Base-by-base conservation (phyloP, 2,888 invertebrate genomes). In the Malthinus flaveolus region DNA sequence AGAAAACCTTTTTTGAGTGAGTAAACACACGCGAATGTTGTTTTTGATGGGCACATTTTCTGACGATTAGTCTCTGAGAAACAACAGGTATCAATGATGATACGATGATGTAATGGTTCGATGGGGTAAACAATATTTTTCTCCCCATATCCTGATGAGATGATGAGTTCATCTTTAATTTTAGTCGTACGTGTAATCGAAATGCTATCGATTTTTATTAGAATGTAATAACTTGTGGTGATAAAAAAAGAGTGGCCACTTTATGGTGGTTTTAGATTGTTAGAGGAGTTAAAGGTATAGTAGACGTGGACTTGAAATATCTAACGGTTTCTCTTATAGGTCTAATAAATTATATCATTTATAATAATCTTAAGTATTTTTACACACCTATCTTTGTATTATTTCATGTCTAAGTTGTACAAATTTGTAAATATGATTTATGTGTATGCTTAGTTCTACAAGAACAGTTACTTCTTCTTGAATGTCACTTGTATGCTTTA, bases 51-150 rank as follows among this genome's bases (percentile, higher is more conserved):
- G 13, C 8, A 34, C 47, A 48, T 58, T 53, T 58, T 46, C 13
- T 44, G 12, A 47, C 36, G 49, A 61, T 56, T 56, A 53, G 44
- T 35, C 10, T 46, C 37, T 56, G 45, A 47, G 59, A 57, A 39
- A 53, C 61, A 63, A 60, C 61, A 63, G 61, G 60, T 65, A 61
- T 56, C 44, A 54, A 63, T 57, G 65, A 59, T 63, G 65, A 65
- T 63, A 60, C 61, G 63, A 65, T 61, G 61, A 56, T 5, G 23
- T 61, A 62, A 56, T 5, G 23, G 23, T 23, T 45, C 44, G 48
- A 31, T 49, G 59, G 56, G 60, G 49, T 56, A 50, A 59, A 50
- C 52, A 48, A 39, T 46, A 51, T 10, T 11, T 44, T 48, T 47
- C 42, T 39, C 23, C 54, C 35, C 42, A 55, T 59, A 58, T 58